Evolutionary conservation across 2,113 vertebrate species (phyloP).

Genomic region (Podilymbus podiceps): DNA sequence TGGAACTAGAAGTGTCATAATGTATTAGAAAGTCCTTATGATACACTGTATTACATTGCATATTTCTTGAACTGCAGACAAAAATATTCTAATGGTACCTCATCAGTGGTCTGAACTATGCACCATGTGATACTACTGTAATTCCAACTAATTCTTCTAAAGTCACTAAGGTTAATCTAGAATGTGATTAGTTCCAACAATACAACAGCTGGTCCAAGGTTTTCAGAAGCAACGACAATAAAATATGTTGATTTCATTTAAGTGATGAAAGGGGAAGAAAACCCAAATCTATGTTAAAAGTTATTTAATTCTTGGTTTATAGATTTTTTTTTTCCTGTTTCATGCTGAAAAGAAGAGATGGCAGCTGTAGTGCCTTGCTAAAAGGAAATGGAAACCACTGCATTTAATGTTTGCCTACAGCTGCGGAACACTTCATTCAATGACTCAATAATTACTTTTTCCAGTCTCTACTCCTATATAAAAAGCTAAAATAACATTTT

Average conservation of each 20-base stretch:
- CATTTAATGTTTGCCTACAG: not conserved
- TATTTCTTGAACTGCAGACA: not conserved
- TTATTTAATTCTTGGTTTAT: not conserved
- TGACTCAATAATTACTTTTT: not conserved
- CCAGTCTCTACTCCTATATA: not conserved
- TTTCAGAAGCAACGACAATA: not conserved
- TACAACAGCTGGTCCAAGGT: not conserved
- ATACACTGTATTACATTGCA: not conserved
- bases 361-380: not conserved
- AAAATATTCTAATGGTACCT: not conserved
- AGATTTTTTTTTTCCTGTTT: not conserved
- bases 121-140: not conserved
- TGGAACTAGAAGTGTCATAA: not conserved
- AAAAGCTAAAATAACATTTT: not conserved
- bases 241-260: not conserved
- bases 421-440: not conserved
- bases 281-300: not conserved
- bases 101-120: not conserved
- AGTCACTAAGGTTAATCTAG: not conserved
- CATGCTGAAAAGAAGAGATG: not conserved
- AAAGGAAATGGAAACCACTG: not conserved
- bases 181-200: not conserved
- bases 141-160: not conserved
- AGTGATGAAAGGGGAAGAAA: not conserved
- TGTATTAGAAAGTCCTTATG: not conserved